Percentiles rank a stretch among this genome's conserved stretches.
phyloP scores from a whole-genome alignment of 2,797 vertebrate species.

The Okamejei kenojei region DNA sequence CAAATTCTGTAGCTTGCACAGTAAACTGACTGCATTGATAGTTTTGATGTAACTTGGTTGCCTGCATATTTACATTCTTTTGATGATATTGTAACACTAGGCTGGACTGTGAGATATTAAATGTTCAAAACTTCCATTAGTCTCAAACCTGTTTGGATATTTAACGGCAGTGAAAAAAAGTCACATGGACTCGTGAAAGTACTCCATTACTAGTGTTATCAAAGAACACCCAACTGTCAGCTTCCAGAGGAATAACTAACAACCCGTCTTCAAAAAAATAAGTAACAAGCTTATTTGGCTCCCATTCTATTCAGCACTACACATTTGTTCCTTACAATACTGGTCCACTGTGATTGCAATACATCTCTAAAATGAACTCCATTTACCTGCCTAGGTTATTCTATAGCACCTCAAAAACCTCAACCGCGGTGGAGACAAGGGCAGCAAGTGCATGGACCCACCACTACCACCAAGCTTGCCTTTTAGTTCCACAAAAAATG shows the following conservation, averaged over 20 bases:
- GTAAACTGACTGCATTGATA: background rate
- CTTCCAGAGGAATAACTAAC: background rate
- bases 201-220: background rate
- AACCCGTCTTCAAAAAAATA: background rate
- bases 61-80: background rate
- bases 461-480: too few species aligned
- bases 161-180: background rate
- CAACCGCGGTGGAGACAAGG: too few species aligned
- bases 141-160: background rate
- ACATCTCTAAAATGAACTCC: too few species aligned
- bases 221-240: background rate
- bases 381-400: too few species aligned
- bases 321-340: too few species aligned
- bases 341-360: too few species aligned
- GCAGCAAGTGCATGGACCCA: too few species aligned
- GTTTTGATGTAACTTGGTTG: background rate
- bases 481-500: too few species aligned
- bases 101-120: background rate
- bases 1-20: background rate
- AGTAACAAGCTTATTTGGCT: too few species aligned
- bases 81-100: background rate
- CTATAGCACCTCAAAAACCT: too few species aligned
- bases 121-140: background rate
- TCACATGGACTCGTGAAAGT: background rate
- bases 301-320: too few species aligned